Conservation (phyloP, 2,113 vertebrate species). For the Dryoscopus gambensis region DNA sequence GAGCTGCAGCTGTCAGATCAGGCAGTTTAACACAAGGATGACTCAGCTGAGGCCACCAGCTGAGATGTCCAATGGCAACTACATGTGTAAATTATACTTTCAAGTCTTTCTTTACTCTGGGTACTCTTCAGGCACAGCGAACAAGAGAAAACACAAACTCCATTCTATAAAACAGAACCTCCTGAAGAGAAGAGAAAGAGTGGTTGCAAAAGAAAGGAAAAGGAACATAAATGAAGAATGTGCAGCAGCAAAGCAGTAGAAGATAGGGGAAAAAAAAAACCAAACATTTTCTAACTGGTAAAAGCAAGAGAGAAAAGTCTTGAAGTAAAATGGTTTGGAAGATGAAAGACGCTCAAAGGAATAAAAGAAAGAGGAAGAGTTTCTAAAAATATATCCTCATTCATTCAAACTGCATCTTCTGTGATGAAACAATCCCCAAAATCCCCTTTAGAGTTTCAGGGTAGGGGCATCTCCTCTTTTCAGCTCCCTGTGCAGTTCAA, state of each 20-base stretch:
- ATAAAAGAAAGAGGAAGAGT: not conserved
- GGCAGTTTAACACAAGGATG: not conserved
- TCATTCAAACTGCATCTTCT: not conserved
- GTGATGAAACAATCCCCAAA: not conserved
- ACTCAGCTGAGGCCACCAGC: not conserved
- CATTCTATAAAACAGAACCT: not conserved
- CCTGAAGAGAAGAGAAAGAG: not conserved
- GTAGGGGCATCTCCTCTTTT: not conserved
- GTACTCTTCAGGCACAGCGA: not conserved
- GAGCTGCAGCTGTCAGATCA: not conserved
- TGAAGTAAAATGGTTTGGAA: not conserved
- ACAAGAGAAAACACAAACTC: not conserved
- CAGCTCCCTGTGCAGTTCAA: not conserved
- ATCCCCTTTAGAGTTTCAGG: not conserved
- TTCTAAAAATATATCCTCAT: not conserved
- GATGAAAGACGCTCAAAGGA: not conserved
- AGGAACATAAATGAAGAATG: not conserved
- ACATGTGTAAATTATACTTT: not conserved
- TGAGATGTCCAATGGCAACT: not conserved
- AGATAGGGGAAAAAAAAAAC: fast-evolving
- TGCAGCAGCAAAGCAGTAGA: not conserved
- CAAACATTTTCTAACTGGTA: not conserved
- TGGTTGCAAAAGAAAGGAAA: not conserved
- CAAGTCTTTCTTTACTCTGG: not conserved
- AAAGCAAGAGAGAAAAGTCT: not conserved